Conservation (phyloP, 2,888 invertebrate species). For the Amphimallon solstitiale region DNA sequence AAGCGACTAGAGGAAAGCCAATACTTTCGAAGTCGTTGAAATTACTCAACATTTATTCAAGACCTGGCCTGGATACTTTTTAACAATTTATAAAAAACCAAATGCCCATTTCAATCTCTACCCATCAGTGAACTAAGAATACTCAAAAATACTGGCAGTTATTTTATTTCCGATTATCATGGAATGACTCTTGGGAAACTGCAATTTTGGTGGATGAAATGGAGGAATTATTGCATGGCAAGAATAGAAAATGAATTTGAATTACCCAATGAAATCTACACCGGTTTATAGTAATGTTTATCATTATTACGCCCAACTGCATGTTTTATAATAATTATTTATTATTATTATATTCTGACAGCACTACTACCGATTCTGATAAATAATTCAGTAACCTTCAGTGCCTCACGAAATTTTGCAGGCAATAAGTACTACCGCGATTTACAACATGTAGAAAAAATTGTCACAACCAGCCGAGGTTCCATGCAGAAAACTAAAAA, state of each 20-base stretch:
- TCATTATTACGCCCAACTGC: no score
- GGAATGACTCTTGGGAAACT: slow-evolving; percentile 2
- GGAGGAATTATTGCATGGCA: not conserved
- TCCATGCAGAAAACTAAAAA: not conserved
- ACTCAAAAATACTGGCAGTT: not conserved
- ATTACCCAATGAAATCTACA: not conserved
- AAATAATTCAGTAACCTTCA: not conserved
- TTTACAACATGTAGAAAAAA: not conserved
- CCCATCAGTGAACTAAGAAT: not conserved
- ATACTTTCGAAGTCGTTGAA: slow-evolving; percentile 30
- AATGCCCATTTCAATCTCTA: not conserved
- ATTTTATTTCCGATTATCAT: slow-evolving; percentile 5
- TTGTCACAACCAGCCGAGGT: not conserved
- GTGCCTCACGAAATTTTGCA: not conserved
- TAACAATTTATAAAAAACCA: not conserved
- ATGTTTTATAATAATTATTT: no score
- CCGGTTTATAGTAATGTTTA: not conserved
- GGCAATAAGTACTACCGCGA: slow-evolving; percentile 1
- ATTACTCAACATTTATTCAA: not conserved
- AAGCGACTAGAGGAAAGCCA: slow-evolving; percentile 26
- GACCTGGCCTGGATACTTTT: slow-evolving; percentile 1
- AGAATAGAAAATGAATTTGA: not conserved
- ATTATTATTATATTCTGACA: not conserved
- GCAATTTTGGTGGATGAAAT: not conserved
- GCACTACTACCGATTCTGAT: slow-evolving; percentile 2